Evolutionary conservation across 2,888 invertebrate genomes (phyloP).

Genomic region (Spisula subtruncata): DNA sequence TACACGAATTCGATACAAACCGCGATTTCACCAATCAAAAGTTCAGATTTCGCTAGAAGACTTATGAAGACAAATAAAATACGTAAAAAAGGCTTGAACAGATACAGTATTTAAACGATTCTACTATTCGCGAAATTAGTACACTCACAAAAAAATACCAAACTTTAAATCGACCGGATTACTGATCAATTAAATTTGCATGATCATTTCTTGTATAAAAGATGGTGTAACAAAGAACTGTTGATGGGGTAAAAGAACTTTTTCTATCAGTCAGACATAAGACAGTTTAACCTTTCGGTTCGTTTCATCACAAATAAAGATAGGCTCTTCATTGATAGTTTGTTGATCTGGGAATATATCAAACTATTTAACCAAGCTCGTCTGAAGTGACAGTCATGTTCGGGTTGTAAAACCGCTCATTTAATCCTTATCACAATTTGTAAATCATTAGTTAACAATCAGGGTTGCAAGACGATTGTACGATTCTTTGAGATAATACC

Average conservation of each 20-base stretch:
- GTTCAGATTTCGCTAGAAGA: too few species aligned
- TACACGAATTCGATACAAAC: too few species aligned
- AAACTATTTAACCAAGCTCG: conserved; percentile 39
- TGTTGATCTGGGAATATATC: conserved; percentile 58
- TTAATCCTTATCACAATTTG: conserved; percentile 60
- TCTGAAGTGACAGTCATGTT: conserved; percentile 62
- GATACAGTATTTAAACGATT: too few species aligned
- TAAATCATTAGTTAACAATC: conserved; percentile 57
- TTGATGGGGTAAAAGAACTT: conserved; percentile 66
- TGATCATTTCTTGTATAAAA: conserved; percentile 45
- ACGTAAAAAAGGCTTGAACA: too few species aligned
- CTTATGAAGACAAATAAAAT: too few species aligned
- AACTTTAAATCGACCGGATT: too few species aligned
- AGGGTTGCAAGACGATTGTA: neutral
- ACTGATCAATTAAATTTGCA: conserved; percentile 47
- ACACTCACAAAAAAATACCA: too few species aligned
- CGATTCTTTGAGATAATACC: neutral
- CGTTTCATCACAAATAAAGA: conserved; percentile 60
- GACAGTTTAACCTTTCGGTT: conserved; percentile 48
- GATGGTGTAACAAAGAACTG: conserved; percentile 31
- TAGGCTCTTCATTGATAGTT: conserved; percentile 47
- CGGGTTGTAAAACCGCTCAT: conserved; percentile 43
- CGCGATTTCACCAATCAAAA: too few species aligned
- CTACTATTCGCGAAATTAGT: too few species aligned
- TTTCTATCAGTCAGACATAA: conserved; percentile 2